Evolutionary conservation across 1,140 invertebrate species (phyloP).

Genomic region (Eriocheir sinensis): DNA sequence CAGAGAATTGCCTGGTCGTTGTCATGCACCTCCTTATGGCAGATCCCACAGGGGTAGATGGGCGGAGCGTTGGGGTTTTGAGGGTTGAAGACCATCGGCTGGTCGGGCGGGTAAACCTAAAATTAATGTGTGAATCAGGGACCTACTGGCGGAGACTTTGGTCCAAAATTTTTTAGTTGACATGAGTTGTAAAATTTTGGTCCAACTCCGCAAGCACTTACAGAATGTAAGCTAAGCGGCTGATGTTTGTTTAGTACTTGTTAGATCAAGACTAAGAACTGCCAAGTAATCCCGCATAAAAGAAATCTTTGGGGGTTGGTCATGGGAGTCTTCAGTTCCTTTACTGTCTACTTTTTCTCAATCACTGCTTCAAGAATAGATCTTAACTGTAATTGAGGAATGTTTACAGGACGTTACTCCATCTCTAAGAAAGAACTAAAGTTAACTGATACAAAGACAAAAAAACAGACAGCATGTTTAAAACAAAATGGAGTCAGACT

Average conservation of each 20-base stretch:
- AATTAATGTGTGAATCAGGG: conserved; percentile 77
- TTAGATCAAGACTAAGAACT: too few relatives aligned
- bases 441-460: too few relatives aligned
- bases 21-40: conserved; percentile 99
- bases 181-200: background rate
- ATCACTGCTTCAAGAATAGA: too few relatives aligned
- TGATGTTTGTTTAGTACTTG: conserved; percentile 35
- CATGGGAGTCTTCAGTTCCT: background rate
- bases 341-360: too few relatives aligned
- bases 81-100: conserved; percentile 98
- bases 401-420: too few relatives aligned
- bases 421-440: too few relatives aligned
- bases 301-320: background rate
- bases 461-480: too few relatives aligned
- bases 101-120: conserved; percentile 94
- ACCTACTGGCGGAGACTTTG: conserved; percentile 66
- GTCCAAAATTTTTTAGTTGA: conserved; percentile 47
- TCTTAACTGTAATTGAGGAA: too few relatives aligned
- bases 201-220: conserved; percentile 58
- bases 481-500: too few relatives aligned
- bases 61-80: conserved; percentile 99
- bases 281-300: too few relatives aligned
- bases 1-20: conserved; percentile 99
- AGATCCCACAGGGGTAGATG: conserved; percentile 97
- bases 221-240: conserved; percentile 23